phyloP scores from a whole-genome alignment of 2,888 invertebrate species.

The Entomobrya multifasciata region DNA sequence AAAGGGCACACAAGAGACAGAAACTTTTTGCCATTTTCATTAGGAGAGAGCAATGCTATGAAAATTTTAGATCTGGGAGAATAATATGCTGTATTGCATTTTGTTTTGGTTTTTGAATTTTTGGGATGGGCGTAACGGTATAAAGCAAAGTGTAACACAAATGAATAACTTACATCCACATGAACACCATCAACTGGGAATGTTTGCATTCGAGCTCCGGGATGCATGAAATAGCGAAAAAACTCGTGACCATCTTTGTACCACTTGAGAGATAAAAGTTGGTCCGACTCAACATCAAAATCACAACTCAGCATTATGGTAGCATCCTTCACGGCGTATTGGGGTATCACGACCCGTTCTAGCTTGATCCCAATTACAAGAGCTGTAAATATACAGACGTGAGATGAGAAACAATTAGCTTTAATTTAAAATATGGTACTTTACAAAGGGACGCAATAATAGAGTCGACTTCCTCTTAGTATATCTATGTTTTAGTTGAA shows the following conservation, averaged over 20 bases:
- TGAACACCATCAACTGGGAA: constrained; percentile 70
- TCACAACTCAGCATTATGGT: constrained; percentile 56
- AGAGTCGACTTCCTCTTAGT: no score
- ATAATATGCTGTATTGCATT: no score
- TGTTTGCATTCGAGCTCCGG: constrained; percentile 53
- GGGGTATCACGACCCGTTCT: constrained; percentile 66
- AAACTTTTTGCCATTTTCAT: constrained; percentile 35
- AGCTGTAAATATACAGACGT: constrained; percentile 48
- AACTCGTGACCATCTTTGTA: constrained; percentile 76
- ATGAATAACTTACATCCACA: constrained; percentile 71
- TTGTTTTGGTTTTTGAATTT: no score
- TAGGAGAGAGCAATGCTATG: neutral
- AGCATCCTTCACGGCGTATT: constrained; percentile 56
- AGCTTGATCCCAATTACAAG: constrained; percentile 69
- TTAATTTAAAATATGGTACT: no score
- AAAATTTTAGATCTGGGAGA: no score
- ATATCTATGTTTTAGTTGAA: no score
- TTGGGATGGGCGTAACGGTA: constrained; percentile 11
- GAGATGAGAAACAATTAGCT: no score
- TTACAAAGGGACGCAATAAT: no score
- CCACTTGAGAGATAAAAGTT: constrained; percentile 68
- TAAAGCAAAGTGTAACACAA: no score
- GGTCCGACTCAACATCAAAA: constrained; percentile 66
- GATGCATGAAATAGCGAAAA: constrained; percentile 67
- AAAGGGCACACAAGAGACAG: neutral